A percentile compares a stretch with the other conserved stretches of the same genome.
Evolutionary conservation across 2,888 invertebrate species (phyloP).

Genomic region (Notocelia uddmanniana): DNA sequence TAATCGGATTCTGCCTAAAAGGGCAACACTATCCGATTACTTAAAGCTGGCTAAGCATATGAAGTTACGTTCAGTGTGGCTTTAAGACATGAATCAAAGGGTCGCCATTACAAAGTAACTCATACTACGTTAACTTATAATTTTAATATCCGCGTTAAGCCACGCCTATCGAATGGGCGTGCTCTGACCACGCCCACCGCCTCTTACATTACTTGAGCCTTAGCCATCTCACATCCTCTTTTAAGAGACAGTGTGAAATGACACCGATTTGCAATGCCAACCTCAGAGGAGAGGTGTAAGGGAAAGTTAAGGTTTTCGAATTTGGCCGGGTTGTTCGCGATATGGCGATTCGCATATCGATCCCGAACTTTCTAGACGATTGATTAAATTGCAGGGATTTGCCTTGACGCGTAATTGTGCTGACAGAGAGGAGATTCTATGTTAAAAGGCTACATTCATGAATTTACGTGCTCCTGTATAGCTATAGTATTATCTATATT

Average conservation of each 20-base stretch:
- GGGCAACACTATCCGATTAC: not conserved
- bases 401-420: slow-evolving; percentile 55
- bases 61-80: not conserved
- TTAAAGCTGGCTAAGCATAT: not conserved
- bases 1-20: not conserved
- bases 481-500: too few species aligned
- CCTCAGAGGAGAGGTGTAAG: slow-evolving; percentile 50
- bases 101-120: slow-evolving; percentile 32
- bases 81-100: slow-evolving; percentile 11
- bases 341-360: slow-evolving; percentile 77
- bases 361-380: slow-evolving; percentile 83
- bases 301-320: slow-evolving; percentile 53
- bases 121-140: slow-evolving; percentile 38
- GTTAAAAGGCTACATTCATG: not conserved
- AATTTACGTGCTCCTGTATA: too few species aligned
- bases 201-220: slow-evolving; percentile 62
- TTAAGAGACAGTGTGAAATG: slow-evolving; percentile 71
- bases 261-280: slow-evolving; percentile 62
- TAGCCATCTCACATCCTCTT: slow-evolving; percentile 62
- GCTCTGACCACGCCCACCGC: slow-evolving; percentile 75
- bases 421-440: slow-evolving; percentile 41
- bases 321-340: slow-evolving; percentile 60
- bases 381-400: slow-evolving; percentile 64
- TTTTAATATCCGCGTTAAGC: slow-evolving; percentile 46
- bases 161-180: slow-evolving; percentile 78